Evolutionary conservation across 2,888 invertebrate species (phyloP).

Genomic region (Notodonta dromedarius): DNA sequence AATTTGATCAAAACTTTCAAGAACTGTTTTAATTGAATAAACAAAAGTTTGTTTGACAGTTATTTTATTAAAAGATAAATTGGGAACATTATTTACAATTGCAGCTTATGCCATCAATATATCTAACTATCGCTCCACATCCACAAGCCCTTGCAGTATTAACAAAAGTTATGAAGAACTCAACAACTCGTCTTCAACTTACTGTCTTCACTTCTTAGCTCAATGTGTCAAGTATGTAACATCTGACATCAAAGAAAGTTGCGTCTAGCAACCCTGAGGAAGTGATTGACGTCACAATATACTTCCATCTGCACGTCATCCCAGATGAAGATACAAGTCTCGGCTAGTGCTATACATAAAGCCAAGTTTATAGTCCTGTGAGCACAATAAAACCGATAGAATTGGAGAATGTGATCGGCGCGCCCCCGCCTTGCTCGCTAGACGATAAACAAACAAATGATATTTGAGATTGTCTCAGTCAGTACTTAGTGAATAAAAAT

Average conservation of each 20-base stretch:
- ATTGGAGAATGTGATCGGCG: constrained; percentile 29
- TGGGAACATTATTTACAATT: background rate
- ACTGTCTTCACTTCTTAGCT: background rate
- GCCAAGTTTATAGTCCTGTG: constrained; percentile 26
- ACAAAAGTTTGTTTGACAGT: background rate
- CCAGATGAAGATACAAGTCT: background rate
- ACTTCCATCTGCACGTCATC: background rate
- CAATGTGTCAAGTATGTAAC: background rate
- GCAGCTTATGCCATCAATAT: background rate
- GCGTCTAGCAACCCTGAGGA: background rate
- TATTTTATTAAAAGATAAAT: background rate
- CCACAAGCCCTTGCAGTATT: background rate
- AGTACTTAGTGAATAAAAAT: background rate
- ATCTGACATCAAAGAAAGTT: background rate
- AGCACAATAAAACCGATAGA: constrained; percentile 39
- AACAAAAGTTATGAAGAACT: background rate
- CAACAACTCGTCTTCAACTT: background rate
- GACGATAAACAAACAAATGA: constrained; percentile 34
- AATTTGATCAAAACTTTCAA: background rate
- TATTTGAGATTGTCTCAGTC: background rate
- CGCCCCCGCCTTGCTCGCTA: constrained; percentile 23
- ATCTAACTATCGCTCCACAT: background rate
- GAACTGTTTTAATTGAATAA: background rate
- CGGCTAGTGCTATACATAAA: constrained; percentile 14
- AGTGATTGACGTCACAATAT: background rate